Evolutionary conservation across 2,797 vertebrate genomes (phyloP), one percentile per base, ranked within the genome.

Genomic region (Heteromormyrus szaboi): DNA sequence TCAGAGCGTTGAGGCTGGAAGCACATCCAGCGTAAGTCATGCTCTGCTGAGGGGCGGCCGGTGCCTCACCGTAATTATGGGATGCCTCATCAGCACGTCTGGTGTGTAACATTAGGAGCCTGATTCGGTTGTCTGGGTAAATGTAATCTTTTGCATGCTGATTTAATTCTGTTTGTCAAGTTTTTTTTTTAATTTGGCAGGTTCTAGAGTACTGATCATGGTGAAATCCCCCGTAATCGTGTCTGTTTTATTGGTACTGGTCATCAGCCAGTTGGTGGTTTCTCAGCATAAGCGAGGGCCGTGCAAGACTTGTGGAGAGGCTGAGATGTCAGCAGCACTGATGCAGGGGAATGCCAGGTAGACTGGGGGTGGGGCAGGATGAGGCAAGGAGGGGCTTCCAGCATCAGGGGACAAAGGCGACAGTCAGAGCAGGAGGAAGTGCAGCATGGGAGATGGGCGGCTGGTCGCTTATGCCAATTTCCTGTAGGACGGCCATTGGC

Each of bases 121-220:
- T 95, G 93, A 96, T 94, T 96, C 96, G 95, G 96, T 96, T 96
- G 96, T 97, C 96, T 97, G 96, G 7, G 41, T 46, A 19, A 81
- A 81, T 81, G 76, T 44, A 46, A 81, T 81, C 76, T 72, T 68
- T 72, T n/a, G 76, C 37, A 22, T 9, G 41, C 41, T 46, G 76
- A 81, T 41, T 81, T 46, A 81, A 81, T 81, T 81, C 37, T 81
- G 76, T 81, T 44, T 81, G 41, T 81, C 76, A 81, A 44, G 41
- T 81, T 81, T 81, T n/a, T 25, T 81, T 81, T 81, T 81, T 81
- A n/a, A 81, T 81, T 81, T 81, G 37, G 37, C 76, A 22, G 41
- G 76, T 44, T 79, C 33, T 81, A 22, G 41, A 46, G 14, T 46
- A 46, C 37, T n/a, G 37, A 19, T 81, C 6, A 46, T 0, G 1